phyloP scores from a whole-genome alignment of 1,140 invertebrate genomes.

The Eubasilissa regina region DNA sequence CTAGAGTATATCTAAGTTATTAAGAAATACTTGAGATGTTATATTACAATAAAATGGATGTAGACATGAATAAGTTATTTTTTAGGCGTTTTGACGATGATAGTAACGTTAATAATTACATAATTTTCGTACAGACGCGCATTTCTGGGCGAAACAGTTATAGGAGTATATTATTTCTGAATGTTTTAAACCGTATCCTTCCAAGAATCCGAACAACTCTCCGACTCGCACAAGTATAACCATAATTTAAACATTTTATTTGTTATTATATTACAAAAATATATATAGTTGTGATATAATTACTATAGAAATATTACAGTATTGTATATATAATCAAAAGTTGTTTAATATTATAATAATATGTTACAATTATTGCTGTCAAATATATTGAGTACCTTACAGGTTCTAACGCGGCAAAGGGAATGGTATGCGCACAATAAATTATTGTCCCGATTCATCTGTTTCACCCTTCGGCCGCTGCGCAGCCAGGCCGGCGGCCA shows the following conservation, averaged over 20 bases:
- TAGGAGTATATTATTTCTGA: no score
- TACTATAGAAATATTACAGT: slow-evolving; percentile 17
- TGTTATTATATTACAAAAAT: slow-evolving; percentile 33
- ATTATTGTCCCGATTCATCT: background rate
- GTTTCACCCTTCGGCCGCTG: background rate
- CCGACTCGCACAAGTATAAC: no score
- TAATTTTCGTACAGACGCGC: no score
- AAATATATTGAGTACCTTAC: slow-evolving; percentile 18
- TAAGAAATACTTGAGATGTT: no score
- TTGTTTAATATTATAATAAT: slow-evolving; percentile 10
- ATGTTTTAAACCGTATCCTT: no score
- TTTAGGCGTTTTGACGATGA: no score
- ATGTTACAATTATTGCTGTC: slow-evolving; percentile 31
- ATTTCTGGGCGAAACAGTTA: no score
- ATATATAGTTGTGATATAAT: slow-evolving; percentile 26
- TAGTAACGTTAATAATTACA: no score
- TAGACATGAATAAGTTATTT: no score
- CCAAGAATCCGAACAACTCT: no score
- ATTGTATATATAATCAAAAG: slow-evolving; percentile 13
- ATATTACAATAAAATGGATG: no score
- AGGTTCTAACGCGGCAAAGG: background rate
- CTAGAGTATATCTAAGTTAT: no score
- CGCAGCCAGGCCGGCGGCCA: background rate
- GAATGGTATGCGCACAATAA: background rate
- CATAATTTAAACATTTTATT: background rate